Evolutionary conservation across 1,140 invertebrate species (phyloP).

Genomic region (Scylla paramamosain): DNA sequence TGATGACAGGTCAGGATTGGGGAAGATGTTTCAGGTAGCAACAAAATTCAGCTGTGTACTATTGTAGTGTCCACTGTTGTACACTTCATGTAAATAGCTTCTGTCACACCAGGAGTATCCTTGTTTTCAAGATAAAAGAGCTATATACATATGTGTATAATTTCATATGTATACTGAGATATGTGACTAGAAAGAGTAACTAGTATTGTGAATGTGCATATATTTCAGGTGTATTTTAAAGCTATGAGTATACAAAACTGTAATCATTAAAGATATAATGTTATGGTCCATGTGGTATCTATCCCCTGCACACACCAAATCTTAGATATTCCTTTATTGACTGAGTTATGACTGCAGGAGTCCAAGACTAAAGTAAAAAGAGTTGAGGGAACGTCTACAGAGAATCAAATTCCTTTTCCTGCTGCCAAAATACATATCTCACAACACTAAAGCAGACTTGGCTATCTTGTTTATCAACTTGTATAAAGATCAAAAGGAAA

Average conservation of each 20-base stretch:
- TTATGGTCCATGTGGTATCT: not conserved
- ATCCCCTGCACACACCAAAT: not conserved
- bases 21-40: constrained; percentile 9
- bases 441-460: too few relatives aligned
- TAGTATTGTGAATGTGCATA: constrained; percentile 51
- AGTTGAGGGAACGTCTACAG: too few relatives aligned
- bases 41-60: constrained; percentile 2
- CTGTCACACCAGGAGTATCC: constrained; percentile 17
- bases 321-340: too few relatives aligned
- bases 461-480: too few relatives aligned
- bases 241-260: constrained; percentile 21
- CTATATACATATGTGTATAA: constrained; percentile 1
- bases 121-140: not conserved
- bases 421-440: too few relatives aligned
- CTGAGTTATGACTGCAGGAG: too few relatives aligned
- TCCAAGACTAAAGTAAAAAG: too few relatives aligned
- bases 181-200: constrained; percentile 41
- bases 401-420: too few relatives aligned
- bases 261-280: constrained; percentile 39
- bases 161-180: not conserved
- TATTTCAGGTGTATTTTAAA: not conserved
- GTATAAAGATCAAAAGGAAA: too few relatives aligned
- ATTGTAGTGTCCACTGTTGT: constrained; percentile 35
- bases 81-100: constrained; percentile 53
- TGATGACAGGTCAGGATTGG: not conserved